Percentiles rank a stretch among this genome's conserved stretches.
phyloP scores from a whole-genome alignment of 2,113 vertebrate genomes.

The Callithrix jacchus region DNA sequence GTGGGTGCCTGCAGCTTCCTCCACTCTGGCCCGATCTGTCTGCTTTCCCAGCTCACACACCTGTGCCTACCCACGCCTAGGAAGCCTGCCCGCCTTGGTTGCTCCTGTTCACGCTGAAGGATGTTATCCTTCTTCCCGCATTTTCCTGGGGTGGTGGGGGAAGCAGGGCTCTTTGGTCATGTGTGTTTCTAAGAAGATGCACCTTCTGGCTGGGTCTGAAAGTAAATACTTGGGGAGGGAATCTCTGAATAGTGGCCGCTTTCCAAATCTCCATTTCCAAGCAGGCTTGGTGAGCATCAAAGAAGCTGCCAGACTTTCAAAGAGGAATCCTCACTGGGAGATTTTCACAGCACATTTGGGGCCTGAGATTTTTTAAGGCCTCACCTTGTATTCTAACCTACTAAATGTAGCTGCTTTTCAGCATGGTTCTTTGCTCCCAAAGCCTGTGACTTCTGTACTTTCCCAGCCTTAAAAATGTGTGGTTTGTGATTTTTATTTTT shows the following conservation, averaged over 20 bases:
- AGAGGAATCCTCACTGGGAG: not conserved
- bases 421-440: not conserved
- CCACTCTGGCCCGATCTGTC: too few species aligned
- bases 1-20: not conserved
- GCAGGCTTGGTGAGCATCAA: not conserved
- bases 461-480: not conserved
- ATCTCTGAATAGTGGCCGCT: not conserved
- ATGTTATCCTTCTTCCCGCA: not conserved
- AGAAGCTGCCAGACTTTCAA: not conserved
- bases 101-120: not conserved
- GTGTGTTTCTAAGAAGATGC: not conserved
- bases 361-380: not conserved
- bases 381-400: constrained; percentile 24
- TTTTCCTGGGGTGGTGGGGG: not conserved
- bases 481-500: not conserved
- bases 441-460: not conserved
- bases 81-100: not conserved
- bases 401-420: constrained; percentile 52
- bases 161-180: not conserved
- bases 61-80: not conserved
- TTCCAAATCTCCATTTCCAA: not conserved
- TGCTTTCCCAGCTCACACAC: not conserved
- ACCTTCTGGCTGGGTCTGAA: not conserved
- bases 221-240: not conserved
- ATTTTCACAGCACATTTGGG: not conserved